These are phyloP conservation scores for Drosophila buzzatii DNA, from an alignment of 2,888 invertebrate genomes.

Conservation along the genomic window DNA sequence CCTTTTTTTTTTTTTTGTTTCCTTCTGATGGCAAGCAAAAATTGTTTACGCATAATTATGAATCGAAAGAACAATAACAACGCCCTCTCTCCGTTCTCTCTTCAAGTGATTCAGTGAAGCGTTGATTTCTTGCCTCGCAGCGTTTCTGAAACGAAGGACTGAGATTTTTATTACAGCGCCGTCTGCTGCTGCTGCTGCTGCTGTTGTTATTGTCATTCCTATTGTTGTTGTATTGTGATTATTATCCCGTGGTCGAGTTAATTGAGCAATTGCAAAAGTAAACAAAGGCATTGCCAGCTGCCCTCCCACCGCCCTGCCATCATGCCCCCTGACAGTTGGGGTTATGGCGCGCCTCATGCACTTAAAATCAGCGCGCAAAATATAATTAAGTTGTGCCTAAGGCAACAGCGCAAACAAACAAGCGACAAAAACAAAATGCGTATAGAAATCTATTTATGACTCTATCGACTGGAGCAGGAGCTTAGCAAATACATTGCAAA, in stretches of 20 bases:
- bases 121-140: constrained; percentile 40
- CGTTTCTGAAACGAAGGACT: constrained; percentile 29
- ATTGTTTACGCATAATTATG: constrained; percentile 61
- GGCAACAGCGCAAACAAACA: constrained; percentile 54
- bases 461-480: not conserved
- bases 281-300: constrained; percentile 52
- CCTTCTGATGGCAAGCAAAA: constrained; percentile 25
- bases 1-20: constrained; percentile 10
- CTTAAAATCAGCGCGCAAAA: constrained; percentile 50
- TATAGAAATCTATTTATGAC: constrained; percentile 36
- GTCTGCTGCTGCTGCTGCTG: constrained; percentile 6
- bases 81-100: not conserved
- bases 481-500: constrained; percentile 5
- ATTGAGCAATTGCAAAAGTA: constrained; percentile 72
- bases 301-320: not conserved
- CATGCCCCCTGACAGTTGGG: not conserved
- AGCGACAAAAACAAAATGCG: constrained; percentile 23
- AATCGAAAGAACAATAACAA: constrained; percentile 19
- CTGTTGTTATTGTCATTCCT: constrained; percentile 9
- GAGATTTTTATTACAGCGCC: constrained; percentile 43
- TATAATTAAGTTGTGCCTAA: constrained; percentile 61
- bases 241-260: constrained; percentile 66
- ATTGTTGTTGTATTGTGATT: constrained; percentile 46
- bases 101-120: constrained; percentile 29
- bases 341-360: constrained; percentile 16